Evolutionary conservation across 2,797 vertebrate species (phyloP).

Genomic region (Phataginus tricuspis): DNA sequence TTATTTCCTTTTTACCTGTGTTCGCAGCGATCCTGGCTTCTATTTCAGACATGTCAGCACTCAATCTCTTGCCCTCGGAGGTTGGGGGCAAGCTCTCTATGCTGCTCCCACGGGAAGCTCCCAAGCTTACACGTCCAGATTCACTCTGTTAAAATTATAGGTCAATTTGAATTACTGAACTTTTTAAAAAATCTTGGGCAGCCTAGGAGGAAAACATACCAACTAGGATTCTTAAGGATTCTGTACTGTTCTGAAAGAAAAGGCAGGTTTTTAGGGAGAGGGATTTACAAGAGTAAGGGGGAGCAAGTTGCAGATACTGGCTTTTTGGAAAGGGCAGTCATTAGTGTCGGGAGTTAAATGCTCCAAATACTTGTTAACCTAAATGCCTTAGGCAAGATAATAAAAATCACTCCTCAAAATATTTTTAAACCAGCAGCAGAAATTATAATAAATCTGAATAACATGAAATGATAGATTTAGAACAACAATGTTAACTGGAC

Average conservation of each 20-base stretch:
- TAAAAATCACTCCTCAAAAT: slow-evolving; percentile 25
- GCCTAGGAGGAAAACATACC: neutral
- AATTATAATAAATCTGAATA: slow-evolving; percentile 1
- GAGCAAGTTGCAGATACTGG: neutral
- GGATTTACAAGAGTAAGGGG: neutral
- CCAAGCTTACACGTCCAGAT: slow-evolving; percentile 91
- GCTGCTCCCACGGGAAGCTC: slow-evolving; percentile 96
- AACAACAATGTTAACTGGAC: neutral
- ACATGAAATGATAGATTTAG: neutral
- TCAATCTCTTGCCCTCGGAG: slow-evolving; percentile 95
- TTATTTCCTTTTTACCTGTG: slow-evolving; percentile 89
- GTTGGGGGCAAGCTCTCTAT: slow-evolving; percentile 94
- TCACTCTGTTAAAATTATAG: slow-evolving; percentile 89
- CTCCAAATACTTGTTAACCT: neutral
- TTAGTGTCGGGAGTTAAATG: neutral
- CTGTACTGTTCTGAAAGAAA: slow-evolving; percentile 7
- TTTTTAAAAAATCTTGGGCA: slow-evolving; percentile 34
- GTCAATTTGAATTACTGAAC: slow-evolving; percentile 55
- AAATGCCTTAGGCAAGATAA: neutral
- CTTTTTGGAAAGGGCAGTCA: neutral
- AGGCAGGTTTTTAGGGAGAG: neutral
- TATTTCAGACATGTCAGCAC: slow-evolving; percentile 96
- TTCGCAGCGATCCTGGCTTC: slow-evolving; percentile 92
- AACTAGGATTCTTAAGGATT: slow-evolving; percentile 10
- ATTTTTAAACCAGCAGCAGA: slow-evolving; percentile 9